Conservation (phyloP, 2,113 vertebrate species). For the Zosterops lateralis region DNA sequence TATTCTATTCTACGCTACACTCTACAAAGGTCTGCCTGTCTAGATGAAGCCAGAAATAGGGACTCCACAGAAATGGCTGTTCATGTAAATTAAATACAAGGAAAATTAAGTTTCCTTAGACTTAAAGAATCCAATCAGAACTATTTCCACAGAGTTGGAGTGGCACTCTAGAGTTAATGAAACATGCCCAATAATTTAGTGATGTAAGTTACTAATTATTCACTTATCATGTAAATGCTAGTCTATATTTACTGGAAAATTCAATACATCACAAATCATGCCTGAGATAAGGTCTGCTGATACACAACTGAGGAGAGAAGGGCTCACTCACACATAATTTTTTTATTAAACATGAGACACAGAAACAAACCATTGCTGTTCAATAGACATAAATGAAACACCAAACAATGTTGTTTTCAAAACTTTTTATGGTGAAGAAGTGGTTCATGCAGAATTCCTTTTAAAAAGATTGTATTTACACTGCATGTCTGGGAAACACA, state of each 20-base stretch:
- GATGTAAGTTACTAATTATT: background rate
- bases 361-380: background rate
- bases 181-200: background rate
- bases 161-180: background rate
- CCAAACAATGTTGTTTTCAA: background rate
- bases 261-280: background rate
- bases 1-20: background rate
- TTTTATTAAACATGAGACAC: background rate
- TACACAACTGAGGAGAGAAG: background rate
- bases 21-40: background rate
- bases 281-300: background rate
- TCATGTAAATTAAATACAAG: background rate
- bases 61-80: background rate
- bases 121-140: background rate
- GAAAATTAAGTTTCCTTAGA: background rate
- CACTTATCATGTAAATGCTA: background rate
- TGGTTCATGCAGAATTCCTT: background rate
- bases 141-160: accelerated
- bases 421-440: background rate
- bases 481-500: background rate
- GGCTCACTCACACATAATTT: accelerated
- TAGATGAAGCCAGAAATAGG: background rate
- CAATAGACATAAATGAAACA: background rate
- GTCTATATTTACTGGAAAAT: background rate
- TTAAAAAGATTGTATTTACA: background rate